These are phyloP conservation scores for Crepidodera aurea DNA, from an alignment of 2,888 invertebrate species.

Conservation along the genomic window DNA sequence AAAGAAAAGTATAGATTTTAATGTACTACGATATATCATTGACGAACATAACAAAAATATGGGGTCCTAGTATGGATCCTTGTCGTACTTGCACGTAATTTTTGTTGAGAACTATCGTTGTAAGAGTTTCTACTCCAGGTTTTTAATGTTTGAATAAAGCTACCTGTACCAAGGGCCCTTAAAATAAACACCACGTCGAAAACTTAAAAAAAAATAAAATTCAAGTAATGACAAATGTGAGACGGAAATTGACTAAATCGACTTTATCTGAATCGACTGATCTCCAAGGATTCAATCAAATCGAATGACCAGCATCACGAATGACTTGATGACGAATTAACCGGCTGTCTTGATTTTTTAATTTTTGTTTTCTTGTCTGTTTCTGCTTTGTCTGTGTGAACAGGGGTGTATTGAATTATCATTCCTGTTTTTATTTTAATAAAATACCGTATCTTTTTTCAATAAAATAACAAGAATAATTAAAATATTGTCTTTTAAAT, in stretches of 20 bases:
- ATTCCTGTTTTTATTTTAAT: too few relatives aligned
- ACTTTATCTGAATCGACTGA: conserved; percentile 6
- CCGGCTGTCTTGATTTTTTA: not conserved
- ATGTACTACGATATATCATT: too few relatives aligned
- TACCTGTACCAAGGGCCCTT: not conserved
- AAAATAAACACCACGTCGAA: not conserved
- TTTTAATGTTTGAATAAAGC: too few relatives aligned
- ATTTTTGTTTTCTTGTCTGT: not conserved
- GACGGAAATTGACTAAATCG: conserved; percentile 8
- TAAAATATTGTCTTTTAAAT: too few relatives aligned
- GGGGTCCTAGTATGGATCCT: too few relatives aligned
- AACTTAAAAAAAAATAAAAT: not conserved
- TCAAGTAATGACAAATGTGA: conserved; percentile 3
- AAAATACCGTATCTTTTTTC: too few relatives aligned
- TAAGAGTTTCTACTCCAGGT: too few relatives aligned
- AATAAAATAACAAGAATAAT: too few relatives aligned
- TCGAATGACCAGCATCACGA: conserved; percentile 7
- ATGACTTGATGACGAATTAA: conserved; percentile 11
- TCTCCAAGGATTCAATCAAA: conserved; percentile 9
- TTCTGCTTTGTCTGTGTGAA: conserved; percentile 3
- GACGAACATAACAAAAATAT: too few relatives aligned
- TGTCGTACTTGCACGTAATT: too few relatives aligned
- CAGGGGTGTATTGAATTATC: not conserved
- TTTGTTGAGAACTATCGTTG: too few relatives aligned
- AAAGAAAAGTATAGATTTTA: too few relatives aligned